Percentiles rank a stretch among this genome's conserved stretches.
These are phyloP conservation scores for Thomomys bottae DNA, from an alignment of 2,113 vertebrate species.

Conservation along the genomic window DNA sequence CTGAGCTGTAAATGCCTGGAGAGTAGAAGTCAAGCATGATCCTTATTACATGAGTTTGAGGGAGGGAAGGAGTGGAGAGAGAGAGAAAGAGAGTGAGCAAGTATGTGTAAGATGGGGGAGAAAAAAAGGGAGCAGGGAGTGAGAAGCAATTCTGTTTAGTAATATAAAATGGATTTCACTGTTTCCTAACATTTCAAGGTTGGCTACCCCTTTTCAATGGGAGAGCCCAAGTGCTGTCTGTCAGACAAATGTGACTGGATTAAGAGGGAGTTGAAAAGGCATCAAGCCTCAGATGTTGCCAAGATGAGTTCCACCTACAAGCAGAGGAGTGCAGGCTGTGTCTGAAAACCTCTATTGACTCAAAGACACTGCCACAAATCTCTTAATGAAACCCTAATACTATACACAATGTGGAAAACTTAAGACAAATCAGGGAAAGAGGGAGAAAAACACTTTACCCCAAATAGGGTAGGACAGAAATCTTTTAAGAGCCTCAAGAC, in stretches of 20 bases:
- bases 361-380: constrained; percentile 69
- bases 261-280: constrained; percentile 64
- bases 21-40: background rate
- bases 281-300: constrained; percentile 8
- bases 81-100: no score
- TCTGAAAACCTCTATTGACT: constrained; percentile 56
- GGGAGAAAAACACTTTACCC: background rate
- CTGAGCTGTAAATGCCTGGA: background rate
- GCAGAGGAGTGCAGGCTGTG: background rate
- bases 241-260: constrained; percentile 57
- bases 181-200: constrained; percentile 53
- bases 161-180: constrained; percentile 67
- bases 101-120: background rate
- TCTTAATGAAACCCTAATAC: constrained; percentile 67
- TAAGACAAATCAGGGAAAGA: constrained; percentile 45
- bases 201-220: constrained; percentile 63
- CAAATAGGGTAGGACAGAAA: constrained; percentile 56
- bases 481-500: constrained; percentile 43
- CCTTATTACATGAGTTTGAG: constrained; percentile 1
- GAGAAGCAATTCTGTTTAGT: constrained; percentile 27
- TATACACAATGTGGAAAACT: constrained; percentile 43
- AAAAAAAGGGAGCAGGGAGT: background rate
- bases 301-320: constrained; percentile 17
- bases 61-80: no score
- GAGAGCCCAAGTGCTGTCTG: constrained; percentile 41